phyloP scores from a whole-genome alignment of 2,888 invertebrate species.

The Galerucella nymphaeae region DNA sequence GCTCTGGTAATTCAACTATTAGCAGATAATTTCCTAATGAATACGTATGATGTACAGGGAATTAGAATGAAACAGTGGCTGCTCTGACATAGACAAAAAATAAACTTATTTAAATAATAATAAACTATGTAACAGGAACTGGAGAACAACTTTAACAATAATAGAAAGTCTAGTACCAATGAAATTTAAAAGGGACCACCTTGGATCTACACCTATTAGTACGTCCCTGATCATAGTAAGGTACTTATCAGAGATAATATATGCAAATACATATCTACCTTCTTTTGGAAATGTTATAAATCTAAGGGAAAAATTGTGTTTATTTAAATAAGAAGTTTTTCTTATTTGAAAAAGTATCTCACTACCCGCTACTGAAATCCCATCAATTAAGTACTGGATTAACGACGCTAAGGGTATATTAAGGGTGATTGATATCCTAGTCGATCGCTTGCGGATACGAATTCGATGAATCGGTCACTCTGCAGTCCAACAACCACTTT shows the following conservation, averaged over 20 bases:
- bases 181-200: too few species aligned
- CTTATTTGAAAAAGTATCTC: neutral
- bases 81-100: neutral
- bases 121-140: too few species aligned
- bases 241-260: too few species aligned
- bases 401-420: conserved; percentile 58
- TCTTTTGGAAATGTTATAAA: too few species aligned
- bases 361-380: conserved; percentile 44
- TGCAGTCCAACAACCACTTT: conserved; percentile 49
- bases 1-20: conserved; percentile 57
- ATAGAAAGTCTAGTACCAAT: too few species aligned
- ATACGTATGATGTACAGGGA: conserved; percentile 60
- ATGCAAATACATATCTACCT: too few species aligned
- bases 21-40: conserved; percentile 62
- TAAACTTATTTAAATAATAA: too few species aligned
- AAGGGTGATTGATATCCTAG: conserved; percentile 57
- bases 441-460: conserved; percentile 40
- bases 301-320: too few species aligned
- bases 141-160: too few species aligned
- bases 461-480: conserved; percentile 51
- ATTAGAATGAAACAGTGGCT: conserved; percentile 42
- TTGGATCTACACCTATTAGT: too few species aligned
- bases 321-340: too few species aligned
- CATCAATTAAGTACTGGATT: conserved; percentile 60
- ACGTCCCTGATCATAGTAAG: too few species aligned